A percentile compares a stretch with the other conserved stretches of the same genome.
These are phyloP conservation scores for Phorcus lineatus DNA, from an alignment of 2,888 invertebrate genomes.

Conservation along the genomic window DNA sequence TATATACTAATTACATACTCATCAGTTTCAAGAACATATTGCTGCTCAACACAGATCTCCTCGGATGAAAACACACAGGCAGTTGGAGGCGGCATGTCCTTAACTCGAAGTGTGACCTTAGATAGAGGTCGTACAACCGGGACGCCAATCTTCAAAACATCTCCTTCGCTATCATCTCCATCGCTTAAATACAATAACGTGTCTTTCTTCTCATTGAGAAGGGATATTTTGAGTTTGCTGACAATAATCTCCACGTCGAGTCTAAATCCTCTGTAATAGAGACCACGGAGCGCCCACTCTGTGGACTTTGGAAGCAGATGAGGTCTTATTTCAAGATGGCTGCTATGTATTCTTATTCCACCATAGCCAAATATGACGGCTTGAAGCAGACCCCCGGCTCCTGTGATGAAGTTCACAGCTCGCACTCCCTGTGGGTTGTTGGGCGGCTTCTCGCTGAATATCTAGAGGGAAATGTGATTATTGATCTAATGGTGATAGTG, in stretches of 20 bases:
- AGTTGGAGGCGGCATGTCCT: too few relatives aligned
- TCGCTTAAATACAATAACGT: neutral
- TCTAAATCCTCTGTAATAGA: slow-evolving; percentile 40
- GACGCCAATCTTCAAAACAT: too few relatives aligned
- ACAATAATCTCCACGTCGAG: slow-evolving; percentile 25
- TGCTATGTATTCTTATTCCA: slow-evolving; percentile 64
- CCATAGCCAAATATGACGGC: slow-evolving; percentile 73
- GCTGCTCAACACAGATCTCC: too few relatives aligned
- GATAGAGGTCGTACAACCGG: too few relatives aligned
- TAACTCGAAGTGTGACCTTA: too few relatives aligned
- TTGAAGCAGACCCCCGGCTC: slow-evolving; percentile 75
- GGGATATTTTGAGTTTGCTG: neutral
- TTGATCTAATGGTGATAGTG: too few relatives aligned
- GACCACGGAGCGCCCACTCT: slow-evolving; percentile 36
- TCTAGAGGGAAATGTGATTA: slow-evolving; percentile 24
- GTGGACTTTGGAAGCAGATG: slow-evolving; percentile 55
- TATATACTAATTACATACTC: too few relatives aligned
- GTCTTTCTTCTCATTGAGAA: neutral
- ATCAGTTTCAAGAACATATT: too few relatives aligned
- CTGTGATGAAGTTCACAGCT: slow-evolving; percentile 74
- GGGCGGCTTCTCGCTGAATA: slow-evolving; percentile 48
- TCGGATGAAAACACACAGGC: too few relatives aligned
- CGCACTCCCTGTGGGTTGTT: slow-evolving; percentile 36
- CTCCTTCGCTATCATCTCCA: too few relatives aligned
- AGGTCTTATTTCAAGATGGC: slow-evolving; percentile 50